A percentile compares a stretch with the other conserved stretches of the same genome.
Evolutionary conservation across 1,140 invertebrate species (phyloP).

Genomic region (Solenopsis fugax): DNA sequence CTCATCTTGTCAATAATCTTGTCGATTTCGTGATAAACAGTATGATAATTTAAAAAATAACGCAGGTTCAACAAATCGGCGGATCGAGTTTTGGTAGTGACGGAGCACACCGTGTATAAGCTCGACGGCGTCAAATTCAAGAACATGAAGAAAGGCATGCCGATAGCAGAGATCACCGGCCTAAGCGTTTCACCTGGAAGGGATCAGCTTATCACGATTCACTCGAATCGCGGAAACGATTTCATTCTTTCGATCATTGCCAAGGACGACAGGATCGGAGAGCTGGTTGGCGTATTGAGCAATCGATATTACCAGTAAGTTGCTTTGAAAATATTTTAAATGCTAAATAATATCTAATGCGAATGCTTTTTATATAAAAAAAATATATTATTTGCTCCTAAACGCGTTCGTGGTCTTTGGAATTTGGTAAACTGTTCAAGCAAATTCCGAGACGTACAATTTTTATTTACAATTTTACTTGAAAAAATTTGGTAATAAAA

Average conservation of each 20-base stretch:
- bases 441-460: background rate
- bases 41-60: conserved; percentile 29
- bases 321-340: conserved; percentile 49
- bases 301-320: conserved; percentile 92
- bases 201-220: conserved; percentile 96
- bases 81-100: conserved; percentile 95
- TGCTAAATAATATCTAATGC: background rate
- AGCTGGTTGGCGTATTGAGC: conserved; percentile 94
- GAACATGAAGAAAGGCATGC: conserved; percentile 93
- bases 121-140: conserved; percentile 95
- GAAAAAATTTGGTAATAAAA: conserved; percentile 2
- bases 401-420: background rate
- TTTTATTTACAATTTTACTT: conserved; percentile 35
- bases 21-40: background rate
- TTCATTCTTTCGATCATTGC: conserved; percentile 91
- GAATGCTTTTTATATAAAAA: conserved; percentile 16
- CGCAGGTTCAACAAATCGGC: conserved; percentile 94
- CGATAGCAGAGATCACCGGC: conserved; percentile 93
- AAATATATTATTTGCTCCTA: background rate
- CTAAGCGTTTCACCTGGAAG: conserved; percentile 93
- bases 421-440: background rate
- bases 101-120: conserved; percentile 96
- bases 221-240: conserved; percentile 95
- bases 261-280: conserved; percentile 93
- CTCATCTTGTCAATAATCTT: conserved; percentile 26